Conservation (phyloP, 2,797 vertebrate genomes). For the Rachycentron canadum region DNA sequence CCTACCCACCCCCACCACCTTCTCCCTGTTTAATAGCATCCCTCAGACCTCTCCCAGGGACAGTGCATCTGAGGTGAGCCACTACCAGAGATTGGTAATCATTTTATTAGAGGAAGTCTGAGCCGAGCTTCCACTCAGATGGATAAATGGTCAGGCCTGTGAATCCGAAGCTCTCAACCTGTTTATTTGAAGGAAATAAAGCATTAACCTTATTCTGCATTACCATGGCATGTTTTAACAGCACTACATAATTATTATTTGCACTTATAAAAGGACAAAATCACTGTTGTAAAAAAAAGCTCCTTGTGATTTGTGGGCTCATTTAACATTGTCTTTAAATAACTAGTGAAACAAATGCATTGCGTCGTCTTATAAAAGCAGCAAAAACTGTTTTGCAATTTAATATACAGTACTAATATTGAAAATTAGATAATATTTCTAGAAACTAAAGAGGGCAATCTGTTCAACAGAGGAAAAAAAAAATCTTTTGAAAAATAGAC, state of each 20-base stretch:
- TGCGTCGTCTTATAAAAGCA: background rate
- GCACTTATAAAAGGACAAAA: slow-evolving; percentile 34
- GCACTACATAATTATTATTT: slow-evolving; percentile 11
- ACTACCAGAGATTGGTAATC: slow-evolving; percentile 63
- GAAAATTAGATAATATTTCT: background rate
- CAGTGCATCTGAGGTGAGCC: slow-evolving; percentile 70
- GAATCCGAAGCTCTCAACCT: slow-evolving; percentile 28
- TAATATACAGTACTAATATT: background rate
- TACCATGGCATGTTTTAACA: slow-evolving; percentile 6
- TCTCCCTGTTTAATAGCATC: slow-evolving; percentile 53
- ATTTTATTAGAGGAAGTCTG: slow-evolving; percentile 68
- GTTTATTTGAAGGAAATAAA: slow-evolving; percentile 49
- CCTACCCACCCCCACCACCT: background rate
- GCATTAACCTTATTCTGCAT: slow-evolving; percentile 7
- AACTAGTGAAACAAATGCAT: background rate
- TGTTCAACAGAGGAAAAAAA: too few relatives aligned
- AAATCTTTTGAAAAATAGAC: too few relatives aligned
- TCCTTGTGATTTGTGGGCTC: slow-evolving; percentile 14
- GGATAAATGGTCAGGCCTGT: slow-evolving; percentile 37
- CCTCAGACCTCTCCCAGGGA: slow-evolving; percentile 60
- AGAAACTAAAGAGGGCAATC: too few relatives aligned
- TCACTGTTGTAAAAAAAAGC: slow-evolving; percentile 16
- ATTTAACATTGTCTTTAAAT: slow-evolving; percentile 25
- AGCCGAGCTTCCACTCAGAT: slow-evolving; percentile 33
- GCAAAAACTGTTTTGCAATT: background rate